Evolutionary conservation across 2,797 vertebrate species (phyloP), one percentile per base, ranked within the genome.

Genomic region (Pipistrellus nathusii): DNA sequence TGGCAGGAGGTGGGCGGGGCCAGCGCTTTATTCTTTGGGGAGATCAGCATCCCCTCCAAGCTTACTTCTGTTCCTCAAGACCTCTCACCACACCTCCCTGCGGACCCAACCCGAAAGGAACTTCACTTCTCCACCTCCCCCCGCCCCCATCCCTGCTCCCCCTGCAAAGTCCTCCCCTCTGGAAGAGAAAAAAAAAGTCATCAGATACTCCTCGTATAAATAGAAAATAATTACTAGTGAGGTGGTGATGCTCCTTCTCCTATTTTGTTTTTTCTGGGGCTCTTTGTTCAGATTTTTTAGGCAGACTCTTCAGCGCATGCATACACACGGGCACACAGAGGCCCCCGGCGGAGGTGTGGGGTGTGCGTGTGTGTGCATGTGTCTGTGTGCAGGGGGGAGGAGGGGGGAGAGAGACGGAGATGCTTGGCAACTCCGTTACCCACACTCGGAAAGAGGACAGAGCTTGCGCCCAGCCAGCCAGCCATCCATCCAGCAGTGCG

Each of bases 201-300:
- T 94, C 72, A 30, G 95, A 98, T 98, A 97, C 96, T 96, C 87
- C 88, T 91, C 89, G 94, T 98, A 98, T 97, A 98, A 97, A 98
- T 96, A 98, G 97, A 92, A 98, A 98, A 96, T 98, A 98, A 98
- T 98, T 97, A 96, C 96, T 97, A 95, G 86, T 97, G 96, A 96
- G 96, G 88, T 96, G 92, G 93, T 96, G 96, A 97, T 98, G 95
- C 97, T 97, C 97, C 64, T 95, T 97, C 69, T 83, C 97, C 94
- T 97, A 96, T 98, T 98, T 41, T 41, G 38, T 41, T 44, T 44
- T 96, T 97, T 96, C 97, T 97, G 94, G 90, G 94, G 97, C 96
- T 97, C 94, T 97, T 96, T 98, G 92, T 98, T 98, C 92, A 51
- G 95, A 80, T 85, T 55, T 97, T 97, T 96, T 94, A 97, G 96